Evolutionary conservation across 2,797 vertebrate genomes (phyloP).

Genomic region (Microchirus variegatus): DNA sequence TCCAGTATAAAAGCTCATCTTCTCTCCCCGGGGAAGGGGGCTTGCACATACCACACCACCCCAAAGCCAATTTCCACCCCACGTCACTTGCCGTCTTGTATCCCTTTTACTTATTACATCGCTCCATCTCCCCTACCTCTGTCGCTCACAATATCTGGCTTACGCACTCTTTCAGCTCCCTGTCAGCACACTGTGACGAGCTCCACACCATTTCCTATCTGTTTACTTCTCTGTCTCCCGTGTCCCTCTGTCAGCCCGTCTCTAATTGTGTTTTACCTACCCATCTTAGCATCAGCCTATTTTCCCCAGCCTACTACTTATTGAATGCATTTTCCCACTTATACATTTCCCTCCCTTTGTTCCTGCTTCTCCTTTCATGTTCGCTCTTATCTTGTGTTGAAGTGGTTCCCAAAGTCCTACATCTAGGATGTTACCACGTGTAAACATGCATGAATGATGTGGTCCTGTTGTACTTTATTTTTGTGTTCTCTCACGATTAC

Average conservation of each 20-base stretch:
- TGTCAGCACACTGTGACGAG: slow-evolving; percentile 46
- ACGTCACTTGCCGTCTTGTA: slow-evolving; percentile 29
- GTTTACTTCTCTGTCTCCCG: slow-evolving; percentile 43
- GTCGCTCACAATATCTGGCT: slow-evolving; percentile 50
- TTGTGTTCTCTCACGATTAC: no score
- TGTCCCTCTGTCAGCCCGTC: slow-evolving; percentile 36
- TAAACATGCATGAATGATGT: slow-evolving; percentile 8
- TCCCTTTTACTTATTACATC: slow-evolving; percentile 49
- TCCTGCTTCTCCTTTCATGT: slow-evolving; percentile 36
- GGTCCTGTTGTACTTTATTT: slow-evolving; percentile 8
- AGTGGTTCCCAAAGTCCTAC: slow-evolving; percentile 29
- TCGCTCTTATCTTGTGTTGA: slow-evolving; percentile 32
- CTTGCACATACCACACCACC: slow-evolving; percentile 32
- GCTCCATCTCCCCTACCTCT: slow-evolving; percentile 52
- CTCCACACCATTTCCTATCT: slow-evolving; percentile 52
- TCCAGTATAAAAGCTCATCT: slow-evolving; percentile 61
- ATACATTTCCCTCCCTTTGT: slow-evolving; percentile 20
- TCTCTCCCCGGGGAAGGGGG: slow-evolving; percentile 10
- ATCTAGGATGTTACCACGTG: slow-evolving; percentile 26
- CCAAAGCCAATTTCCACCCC: slow-evolving; percentile 62
- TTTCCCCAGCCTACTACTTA: slow-evolving; percentile 30
- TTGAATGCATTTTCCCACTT: slow-evolving; percentile 23
- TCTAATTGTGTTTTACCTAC: slow-evolving; percentile 59
- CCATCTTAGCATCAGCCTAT: slow-evolving; percentile 33
- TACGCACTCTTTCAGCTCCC: slow-evolving; percentile 46